Percentiles rank a stretch among this genome's conserved stretches.
Evolutionary conservation across 2,797 vertebrate species (phyloP).

Genomic region (Calcarius lapponicus): DNA sequence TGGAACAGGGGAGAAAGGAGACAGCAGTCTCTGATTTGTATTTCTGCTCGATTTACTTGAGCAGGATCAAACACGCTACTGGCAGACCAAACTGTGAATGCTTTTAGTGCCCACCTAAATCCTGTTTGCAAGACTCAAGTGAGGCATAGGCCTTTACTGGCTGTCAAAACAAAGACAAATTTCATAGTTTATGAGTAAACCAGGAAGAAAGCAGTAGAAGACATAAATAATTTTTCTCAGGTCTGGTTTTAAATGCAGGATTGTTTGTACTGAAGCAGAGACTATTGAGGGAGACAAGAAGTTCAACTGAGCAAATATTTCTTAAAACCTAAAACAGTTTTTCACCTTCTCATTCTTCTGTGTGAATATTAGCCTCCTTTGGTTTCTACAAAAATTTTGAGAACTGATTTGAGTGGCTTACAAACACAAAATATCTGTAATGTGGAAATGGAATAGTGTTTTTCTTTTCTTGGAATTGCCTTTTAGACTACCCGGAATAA

Average conservation of each 20-base stretch:
- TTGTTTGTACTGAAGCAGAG: constrained; percentile 3
- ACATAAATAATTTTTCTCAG: neutral
- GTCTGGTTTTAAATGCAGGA: neutral
- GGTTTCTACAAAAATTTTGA: neutral
- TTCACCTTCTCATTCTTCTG: neutral
- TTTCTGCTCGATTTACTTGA: neutral
- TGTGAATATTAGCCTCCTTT: neutral
- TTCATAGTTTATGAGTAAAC: neutral
- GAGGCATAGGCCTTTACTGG: neutral
- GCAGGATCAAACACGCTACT: neutral
- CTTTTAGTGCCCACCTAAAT: neutral
- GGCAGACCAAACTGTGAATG: neutral
- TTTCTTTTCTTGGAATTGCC: neutral
- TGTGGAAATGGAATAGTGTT: neutral
- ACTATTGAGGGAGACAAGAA: neutral
- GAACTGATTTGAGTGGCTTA: neutral
- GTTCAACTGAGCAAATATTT: neutral
- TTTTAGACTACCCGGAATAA: neutral
- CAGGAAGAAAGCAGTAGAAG: neutral
- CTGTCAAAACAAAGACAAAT: neutral
- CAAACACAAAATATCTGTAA: neutral
- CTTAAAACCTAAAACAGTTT: neutral
- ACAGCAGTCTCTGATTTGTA: neutral
- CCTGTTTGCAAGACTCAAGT: constrained; percentile 11
- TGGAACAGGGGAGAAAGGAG: neutral